Percentiles rank a stretch among this genome's conserved stretches.
phyloP scores from a whole-genome alignment of 2,113 vertebrate genomes.

The Percina caprodes region DNA sequence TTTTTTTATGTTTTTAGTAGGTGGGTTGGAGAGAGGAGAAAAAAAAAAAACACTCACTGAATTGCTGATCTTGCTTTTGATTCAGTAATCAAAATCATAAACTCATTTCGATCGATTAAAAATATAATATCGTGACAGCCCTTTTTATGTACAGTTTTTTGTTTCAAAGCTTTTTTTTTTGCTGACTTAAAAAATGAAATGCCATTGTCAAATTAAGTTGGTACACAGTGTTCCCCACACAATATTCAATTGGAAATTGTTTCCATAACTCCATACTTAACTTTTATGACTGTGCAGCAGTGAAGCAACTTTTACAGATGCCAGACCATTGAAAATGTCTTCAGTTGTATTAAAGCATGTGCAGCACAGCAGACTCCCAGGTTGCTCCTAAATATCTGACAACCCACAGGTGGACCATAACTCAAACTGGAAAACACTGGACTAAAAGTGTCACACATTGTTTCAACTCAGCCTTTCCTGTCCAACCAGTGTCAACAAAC shows the following conservation, averaged over 20 bases:
- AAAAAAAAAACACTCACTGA: no score
- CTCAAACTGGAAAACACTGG: neutral
- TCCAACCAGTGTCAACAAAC: conserved; percentile 31
- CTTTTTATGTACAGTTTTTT: neutral
- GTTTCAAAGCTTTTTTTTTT: neutral
- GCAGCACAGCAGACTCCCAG: neutral
- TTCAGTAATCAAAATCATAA: no score
- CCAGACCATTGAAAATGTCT: neutral
- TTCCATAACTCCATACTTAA: neutral
- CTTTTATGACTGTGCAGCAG: neutral
- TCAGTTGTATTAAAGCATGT: neutral
- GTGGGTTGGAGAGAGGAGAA: no score
- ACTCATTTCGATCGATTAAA: no score
- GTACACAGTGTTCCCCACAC: neutral
- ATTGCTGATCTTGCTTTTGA: no score
- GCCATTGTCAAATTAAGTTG: conserved; percentile 8
- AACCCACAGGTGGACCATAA: neutral
- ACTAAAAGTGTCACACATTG: neutral
- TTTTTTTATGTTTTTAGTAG: no score
- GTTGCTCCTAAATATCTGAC: neutral
- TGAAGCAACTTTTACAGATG: conserved; percentile 9
- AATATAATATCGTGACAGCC: no score
- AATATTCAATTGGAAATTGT: conserved; percentile 3
- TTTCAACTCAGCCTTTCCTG: conserved; percentile 14
- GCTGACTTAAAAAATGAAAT: neutral